Percentiles rank a stretch among this genome's conserved stretches.
phyloP scores from a whole-genome alignment of 2,888 invertebrate species.

The Leptinotarsa rubiginosa region DNA sequence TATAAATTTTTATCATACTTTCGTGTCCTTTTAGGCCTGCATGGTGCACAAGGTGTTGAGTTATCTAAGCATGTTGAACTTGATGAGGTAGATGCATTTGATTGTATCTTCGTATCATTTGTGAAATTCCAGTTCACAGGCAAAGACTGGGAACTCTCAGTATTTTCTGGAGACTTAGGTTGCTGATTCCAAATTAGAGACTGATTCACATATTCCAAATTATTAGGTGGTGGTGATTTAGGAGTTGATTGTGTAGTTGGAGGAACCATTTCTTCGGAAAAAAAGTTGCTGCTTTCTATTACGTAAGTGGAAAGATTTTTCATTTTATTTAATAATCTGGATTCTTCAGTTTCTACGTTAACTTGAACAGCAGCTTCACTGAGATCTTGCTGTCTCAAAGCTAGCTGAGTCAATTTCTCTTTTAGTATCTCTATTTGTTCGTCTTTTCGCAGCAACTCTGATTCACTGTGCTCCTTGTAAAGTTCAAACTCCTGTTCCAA shows the following conservation, averaged over 20 bases:
- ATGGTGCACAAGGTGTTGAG: slow-evolving; percentile 60
- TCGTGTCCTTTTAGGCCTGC: slow-evolving; percentile 62
- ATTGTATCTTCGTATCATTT: slow-evolving; percentile 37
- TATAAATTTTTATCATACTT: slow-evolving; percentile 62
- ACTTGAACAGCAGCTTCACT: slow-evolving; percentile 50
- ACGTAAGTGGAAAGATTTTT: slow-evolving; percentile 60
- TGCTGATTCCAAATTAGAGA: slow-evolving; percentile 41
- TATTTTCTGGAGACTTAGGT: slow-evolving; percentile 35
- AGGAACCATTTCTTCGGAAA: slow-evolving; percentile 59
- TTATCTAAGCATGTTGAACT: slow-evolving; percentile 54
- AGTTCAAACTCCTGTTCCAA: slow-evolving; percentile 78
- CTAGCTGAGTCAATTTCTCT: slow-evolving; percentile 66
- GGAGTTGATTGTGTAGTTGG: slow-evolving; percentile 11
- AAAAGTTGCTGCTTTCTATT: slow-evolving; percentile 60
- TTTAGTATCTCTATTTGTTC: slow-evolving; percentile 70
- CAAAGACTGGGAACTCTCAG: slow-evolving; percentile 45
- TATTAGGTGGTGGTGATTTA: slow-evolving; percentile 28
- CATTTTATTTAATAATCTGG: slow-evolving; percentile 54
- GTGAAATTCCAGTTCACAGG: slow-evolving; percentile 49
- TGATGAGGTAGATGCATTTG: slow-evolving; percentile 54
- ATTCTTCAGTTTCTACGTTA: slow-evolving; percentile 52
- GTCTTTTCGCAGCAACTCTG: slow-evolving; percentile 70
- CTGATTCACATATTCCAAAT: slow-evolving; percentile 37
- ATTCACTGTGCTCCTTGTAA: slow-evolving; percentile 68
- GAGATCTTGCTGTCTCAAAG: slow-evolving; percentile 53